Evolutionary conservation across 2,888 invertebrate species (phyloP).

Genomic region (Nomada fucata): DNA sequence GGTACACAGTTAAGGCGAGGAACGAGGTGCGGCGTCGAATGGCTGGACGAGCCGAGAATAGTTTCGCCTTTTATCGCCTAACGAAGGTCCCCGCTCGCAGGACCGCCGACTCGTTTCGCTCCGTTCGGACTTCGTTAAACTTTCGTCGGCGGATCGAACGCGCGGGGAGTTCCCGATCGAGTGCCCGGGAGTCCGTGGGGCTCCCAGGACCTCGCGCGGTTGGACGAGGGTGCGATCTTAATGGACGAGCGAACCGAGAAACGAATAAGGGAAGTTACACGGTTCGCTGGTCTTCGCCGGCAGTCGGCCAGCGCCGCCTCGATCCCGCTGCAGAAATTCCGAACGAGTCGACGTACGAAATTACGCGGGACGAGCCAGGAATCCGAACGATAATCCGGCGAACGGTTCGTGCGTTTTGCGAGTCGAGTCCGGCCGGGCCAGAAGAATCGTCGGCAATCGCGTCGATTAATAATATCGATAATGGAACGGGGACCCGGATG

Average conservation of each 20-base stretch:
- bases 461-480: constrained; percentile 2
- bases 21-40: constrained; percentile 36
- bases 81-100: constrained; percentile 54
- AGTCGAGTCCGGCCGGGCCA: neutral
- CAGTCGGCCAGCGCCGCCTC: constrained; percentile 6
- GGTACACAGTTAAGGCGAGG: neutral
- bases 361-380: constrained; percentile 5
- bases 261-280: constrained; percentile 28
- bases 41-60: constrained; percentile 38
- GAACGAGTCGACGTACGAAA: neutral
- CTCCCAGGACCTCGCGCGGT: neutral
- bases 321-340: neutral
- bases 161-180: constrained; percentile 29
- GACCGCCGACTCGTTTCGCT: constrained; percentile 56
- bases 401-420: neutral
- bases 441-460: neutral
- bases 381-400: neutral
- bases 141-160: constrained; percentile 19
- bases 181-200: constrained; percentile 24
- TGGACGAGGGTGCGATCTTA: constrained; percentile 14
- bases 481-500: neutral
- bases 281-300: constrained; percentile 1
- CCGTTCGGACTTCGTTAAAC: constrained; percentile 59
- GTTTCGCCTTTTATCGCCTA: constrained; percentile 39
- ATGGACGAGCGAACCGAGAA: constrained; percentile 26